Evolutionary conservation across 2,113 vertebrate species (phyloP).

Genomic region (Apistogramma diplotaenia): DNA sequence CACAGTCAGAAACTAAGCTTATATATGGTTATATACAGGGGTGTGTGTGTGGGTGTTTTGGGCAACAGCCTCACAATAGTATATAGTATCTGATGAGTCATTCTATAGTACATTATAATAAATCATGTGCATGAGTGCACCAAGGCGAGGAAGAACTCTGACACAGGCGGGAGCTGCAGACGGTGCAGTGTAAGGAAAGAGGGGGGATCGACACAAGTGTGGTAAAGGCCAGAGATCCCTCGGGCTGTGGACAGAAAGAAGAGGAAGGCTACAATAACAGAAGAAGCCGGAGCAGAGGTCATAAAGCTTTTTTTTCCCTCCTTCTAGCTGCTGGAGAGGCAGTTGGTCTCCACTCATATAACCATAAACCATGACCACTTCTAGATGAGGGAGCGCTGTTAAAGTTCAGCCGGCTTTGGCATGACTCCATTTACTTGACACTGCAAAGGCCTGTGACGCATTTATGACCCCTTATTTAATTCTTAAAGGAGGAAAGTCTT

Average conservation of each 20-base stretch:
- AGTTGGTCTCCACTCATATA: constrained; percentile 1
- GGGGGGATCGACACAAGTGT: constrained; percentile 33
- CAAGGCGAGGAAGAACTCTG: constrained; percentile 18
- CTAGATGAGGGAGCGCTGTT: not conserved
- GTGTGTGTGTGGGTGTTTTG: not conserved
- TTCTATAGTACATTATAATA: constrained; percentile 42
- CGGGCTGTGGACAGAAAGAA: constrained; percentile 13
- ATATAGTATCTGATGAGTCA: constrained; percentile 57
- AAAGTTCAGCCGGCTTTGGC: constrained; percentile 18
- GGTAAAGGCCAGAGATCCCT: constrained; percentile 41
- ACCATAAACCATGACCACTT: constrained; percentile 40
- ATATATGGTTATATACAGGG: not conserved
- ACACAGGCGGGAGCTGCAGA: constrained; percentile 43
- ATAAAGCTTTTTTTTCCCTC: constrained; percentile 31
- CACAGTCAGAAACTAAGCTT: constrained; percentile 7
- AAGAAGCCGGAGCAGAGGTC: constrained; percentile 43
- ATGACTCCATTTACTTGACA: not conserved
- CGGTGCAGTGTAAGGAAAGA: constrained; percentile 19
- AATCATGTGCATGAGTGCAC: constrained; percentile 30
- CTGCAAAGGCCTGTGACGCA: constrained; percentile 10
- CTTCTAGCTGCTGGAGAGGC: constrained; percentile 19
- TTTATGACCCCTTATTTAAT: constrained; percentile 9
- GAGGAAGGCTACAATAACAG: constrained; percentile 46
- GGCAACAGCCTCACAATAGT: too few relatives aligned
- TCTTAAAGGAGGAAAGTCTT: constrained; percentile 18